phyloP scores from a whole-genome alignment of 2,113 vertebrate species.

The Chitala chitala region DNA sequence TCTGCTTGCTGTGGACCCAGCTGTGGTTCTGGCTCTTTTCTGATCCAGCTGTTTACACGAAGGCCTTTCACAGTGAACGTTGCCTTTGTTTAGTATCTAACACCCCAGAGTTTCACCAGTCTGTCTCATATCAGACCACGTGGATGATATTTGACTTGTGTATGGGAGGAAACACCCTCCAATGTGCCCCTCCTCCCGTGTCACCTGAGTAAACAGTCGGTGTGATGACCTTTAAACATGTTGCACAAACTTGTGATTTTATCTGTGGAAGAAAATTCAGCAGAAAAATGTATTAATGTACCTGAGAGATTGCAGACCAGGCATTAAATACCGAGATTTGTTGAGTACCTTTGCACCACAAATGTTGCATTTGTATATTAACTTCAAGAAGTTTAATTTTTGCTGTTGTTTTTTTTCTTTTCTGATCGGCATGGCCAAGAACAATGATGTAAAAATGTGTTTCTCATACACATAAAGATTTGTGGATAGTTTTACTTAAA shows the following conservation, averaged over 20 bases:
- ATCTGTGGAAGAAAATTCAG: not conserved
- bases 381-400: too few species aligned
- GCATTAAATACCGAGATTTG: too few species aligned
- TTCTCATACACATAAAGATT: not conserved
- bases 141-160: slow-evolving; percentile 7
- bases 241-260: not conserved
- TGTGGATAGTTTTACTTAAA: not conserved
- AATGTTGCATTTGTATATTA: too few species aligned
- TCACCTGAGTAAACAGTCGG: not conserved
- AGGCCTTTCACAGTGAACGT: slow-evolving; percentile 4
- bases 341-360: too few species aligned
- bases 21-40: too few species aligned
- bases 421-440: too few species aligned
- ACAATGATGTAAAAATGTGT: too few species aligned
- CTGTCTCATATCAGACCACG: not conserved
- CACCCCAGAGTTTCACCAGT: not conserved
- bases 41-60: not conserved
- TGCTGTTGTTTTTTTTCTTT: too few species aligned
- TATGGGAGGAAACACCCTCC: not conserved
- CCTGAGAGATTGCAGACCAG: not conserved
- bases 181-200: too few species aligned
- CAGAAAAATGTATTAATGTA: not conserved
- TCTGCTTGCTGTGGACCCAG: too few species aligned
- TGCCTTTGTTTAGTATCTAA: not conserved
- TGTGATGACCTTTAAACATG: not conserved